Evolutionary conservation across 1,140 invertebrate genomes (phyloP), one percentile per base, ranked within the genome.

Genomic region (Platyura marginata): DNA sequence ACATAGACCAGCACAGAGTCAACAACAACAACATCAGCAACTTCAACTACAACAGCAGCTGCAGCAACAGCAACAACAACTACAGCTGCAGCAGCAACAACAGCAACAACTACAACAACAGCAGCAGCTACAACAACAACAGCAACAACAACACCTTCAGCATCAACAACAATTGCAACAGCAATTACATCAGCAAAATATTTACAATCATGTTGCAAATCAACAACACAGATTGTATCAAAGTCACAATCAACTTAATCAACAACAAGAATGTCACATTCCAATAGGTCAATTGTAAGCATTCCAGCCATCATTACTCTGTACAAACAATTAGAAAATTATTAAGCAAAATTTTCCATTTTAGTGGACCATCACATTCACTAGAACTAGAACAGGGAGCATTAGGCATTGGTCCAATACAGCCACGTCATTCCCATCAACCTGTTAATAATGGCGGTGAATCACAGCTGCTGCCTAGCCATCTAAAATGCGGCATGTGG

Each of bases 401-500:
- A 19, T 18, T 44, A 15, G 36, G 43, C 4, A 22, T 44, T 18
- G 37, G 19, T 15, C 10, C 43, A 29, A 29, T 44, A n/a, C 25
- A 20, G 16, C 18, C 41, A 42, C 25, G n/a, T 3, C 51, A 53
- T 42, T 52, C 54, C 23, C 51, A 52, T 32, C 52, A 56, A 21
- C 49, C 51, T 0, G 15, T 55, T 29, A 22, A 50, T 39, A 55
- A 55, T 9, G 48, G 51, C 22, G 48, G 50, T 9, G 57, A 60
- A 22, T 51, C 55, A 4, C 58, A 61, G 43, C 42, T 60, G 38
- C 22, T 72, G 60, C 68, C 69, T 2, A 62, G 66, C 15, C 69
- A 72, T 43, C 50, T 72, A 11, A 73, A 72, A 50, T 77, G 72
- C 51, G 74, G 72, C 18, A 70, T 79, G 63, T 74, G 74, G 52